Conservation (phyloP, 2,797 vertebrate genomes). For the Sebastes diploproa region DNA sequence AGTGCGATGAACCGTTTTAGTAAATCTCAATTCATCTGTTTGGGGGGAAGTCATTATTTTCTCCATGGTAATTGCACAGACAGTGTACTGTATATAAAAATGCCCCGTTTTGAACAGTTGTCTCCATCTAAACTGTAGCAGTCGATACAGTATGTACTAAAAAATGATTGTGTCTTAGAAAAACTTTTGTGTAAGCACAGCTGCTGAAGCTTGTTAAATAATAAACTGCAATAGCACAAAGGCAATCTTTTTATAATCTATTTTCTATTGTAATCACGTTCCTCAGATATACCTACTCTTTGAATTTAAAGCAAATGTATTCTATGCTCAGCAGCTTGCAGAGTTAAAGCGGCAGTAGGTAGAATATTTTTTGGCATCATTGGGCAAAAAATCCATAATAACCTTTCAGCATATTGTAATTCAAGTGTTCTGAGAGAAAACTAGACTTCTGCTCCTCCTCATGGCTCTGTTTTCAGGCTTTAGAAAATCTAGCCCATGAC, state of each 20-base stretch:
- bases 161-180: neutral
- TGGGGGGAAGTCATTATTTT: neutral
- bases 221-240: neutral
- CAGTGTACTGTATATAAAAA: neutral
- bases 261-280: neutral
- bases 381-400: no score
- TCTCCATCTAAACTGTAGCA: neutral
- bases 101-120: neutral
- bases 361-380: no score
- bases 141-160: neutral
- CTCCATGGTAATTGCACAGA: neutral
- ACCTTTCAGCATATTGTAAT: no score
- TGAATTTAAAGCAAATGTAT: neutral
- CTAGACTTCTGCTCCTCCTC: no score
- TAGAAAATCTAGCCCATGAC: no score
- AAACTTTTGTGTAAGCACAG: neutral
- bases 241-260: neutral
- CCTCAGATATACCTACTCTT: neutral
- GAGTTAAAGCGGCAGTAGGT: neutral
- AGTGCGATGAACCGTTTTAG: neutral
- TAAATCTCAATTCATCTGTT: neutral
- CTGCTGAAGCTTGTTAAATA: neutral
- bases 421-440: no score
- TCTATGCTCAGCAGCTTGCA: neutral
- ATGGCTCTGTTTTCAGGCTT: no score